Evolutionary conservation across 2,797 vertebrate genomes (phyloP), one percentile per base, ranked within the genome.

Genomic region (Neoniphon sammara): DNA sequence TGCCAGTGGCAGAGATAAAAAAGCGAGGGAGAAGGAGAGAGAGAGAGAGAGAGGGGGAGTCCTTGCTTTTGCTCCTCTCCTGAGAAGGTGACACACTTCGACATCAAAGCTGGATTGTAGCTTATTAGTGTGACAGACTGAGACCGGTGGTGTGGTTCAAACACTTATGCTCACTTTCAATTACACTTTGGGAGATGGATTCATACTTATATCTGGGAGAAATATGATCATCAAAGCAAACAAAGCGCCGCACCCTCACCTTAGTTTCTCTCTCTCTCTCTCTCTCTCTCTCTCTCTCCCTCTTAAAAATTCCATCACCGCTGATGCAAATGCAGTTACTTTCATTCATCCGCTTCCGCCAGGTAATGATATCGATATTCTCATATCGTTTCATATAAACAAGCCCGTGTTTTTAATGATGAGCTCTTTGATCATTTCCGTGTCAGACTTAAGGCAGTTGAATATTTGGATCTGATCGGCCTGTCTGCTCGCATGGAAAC

Each of bases 211-310:
- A 89, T 88, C 85, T 62, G 14, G 46, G 60, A 85, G 75, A 84
- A 83, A 88, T 85, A 63, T 69, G 85, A 88, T 92, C 87, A 91
- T 93, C 89, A 93, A 91, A 92, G 89, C 87, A 91, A 91, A 92
- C 90, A 91, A 91, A 82, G 75, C 73, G 7, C 64, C 0, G 53
- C 66, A 9, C 14, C 9, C 50, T 68, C 69, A 3, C 46, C 62
- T 74, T 70, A 49, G 76, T 64, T 53, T 34, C 30, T 25, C n/a
- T 44, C 59, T 52, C 34, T 27, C 27, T 62, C 64, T 25, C 18
- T 60, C 66, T 49, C 77, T 64, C 55, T 34, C 30, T 25, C n/a
- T 44, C 59, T 52, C 34, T 27, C 27, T 62, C 64, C 30, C 18
- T 60, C 66, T 77, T 12, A 23, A 66, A 60, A 31, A 69, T 84